Evolutionary conservation across 2,797 vertebrate species (phyloP).

Genomic region (Menidia menidia): DNA sequence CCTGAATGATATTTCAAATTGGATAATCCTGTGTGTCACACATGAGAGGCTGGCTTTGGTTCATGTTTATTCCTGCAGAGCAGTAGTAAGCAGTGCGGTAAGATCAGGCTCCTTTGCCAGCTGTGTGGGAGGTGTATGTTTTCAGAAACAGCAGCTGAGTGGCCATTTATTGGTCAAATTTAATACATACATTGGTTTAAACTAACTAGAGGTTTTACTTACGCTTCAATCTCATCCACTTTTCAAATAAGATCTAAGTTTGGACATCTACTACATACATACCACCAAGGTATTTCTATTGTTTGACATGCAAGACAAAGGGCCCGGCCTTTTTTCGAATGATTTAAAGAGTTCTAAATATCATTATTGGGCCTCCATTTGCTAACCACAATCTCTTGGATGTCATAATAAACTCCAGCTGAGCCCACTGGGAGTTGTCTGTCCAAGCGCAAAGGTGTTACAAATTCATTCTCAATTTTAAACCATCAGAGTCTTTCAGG

Average conservation of each 20-base stretch:
- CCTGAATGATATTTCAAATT: slow-evolving; percentile 48
- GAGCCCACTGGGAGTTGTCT: slow-evolving; percentile 47
- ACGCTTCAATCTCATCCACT: slow-evolving; percentile 27
- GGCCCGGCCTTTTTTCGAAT: slow-evolving; percentile 44
- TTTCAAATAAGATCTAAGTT: slow-evolving; percentile 43
- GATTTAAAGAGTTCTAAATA: slow-evolving; percentile 9
- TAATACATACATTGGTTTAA: slow-evolving; percentile 37
- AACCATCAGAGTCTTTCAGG: too few species aligned
- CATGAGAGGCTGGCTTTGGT: slow-evolving; percentile 22
- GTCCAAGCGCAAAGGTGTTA: too few species aligned
- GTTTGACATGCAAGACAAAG: slow-evolving; percentile 44
- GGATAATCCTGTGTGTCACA: slow-evolving; percentile 49
- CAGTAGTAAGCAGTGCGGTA: slow-evolving; percentile 14
- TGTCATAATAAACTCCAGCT: neutral
- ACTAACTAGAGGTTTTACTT: slow-evolving; percentile 23
- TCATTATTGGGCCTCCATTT: slow-evolving; percentile 49
- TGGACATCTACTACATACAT: slow-evolving; percentile 36
- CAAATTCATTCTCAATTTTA: too few species aligned
- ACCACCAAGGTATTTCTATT: slow-evolving; percentile 47
- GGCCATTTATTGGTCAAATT: slow-evolving; percentile 51
- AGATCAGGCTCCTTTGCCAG: slow-evolving; percentile 40
- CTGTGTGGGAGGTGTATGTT: slow-evolving; percentile 50
- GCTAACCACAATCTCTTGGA: too few species aligned
- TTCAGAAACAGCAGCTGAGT: slow-evolving; percentile 46
- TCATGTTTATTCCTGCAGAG: slow-evolving; percentile 26